These are phyloP conservation scores for Petrosia ficiformis DNA, from an alignment of 37 sponge, comb jelly and placozoan genomes.

Conservation along the genomic window DNA sequence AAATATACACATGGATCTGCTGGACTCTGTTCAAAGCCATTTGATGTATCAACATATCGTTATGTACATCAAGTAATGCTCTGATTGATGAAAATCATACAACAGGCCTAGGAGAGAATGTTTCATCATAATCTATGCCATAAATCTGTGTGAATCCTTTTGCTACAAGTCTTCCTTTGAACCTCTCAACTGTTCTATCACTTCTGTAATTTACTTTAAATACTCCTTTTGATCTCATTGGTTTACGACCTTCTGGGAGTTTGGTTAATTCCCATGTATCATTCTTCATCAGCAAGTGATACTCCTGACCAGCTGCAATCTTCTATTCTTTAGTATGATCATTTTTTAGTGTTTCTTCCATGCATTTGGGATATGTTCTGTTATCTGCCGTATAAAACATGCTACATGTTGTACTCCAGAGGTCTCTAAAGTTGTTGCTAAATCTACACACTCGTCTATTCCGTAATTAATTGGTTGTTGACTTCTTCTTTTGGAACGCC, in stretches of 20 bases:
- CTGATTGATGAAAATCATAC: slow-evolving; percentile 1
- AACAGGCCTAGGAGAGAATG: slow-evolving; percentile 16
- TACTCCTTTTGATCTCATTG: not conserved
- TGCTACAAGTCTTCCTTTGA: slow-evolving; percentile 15
- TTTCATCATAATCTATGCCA: slow-evolving; percentile 17
- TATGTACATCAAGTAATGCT: slow-evolving; percentile 8
- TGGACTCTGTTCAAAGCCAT: slow-evolving; percentile 2
- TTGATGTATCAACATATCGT: slow-evolving; percentile 2
- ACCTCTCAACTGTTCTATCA: not conserved
- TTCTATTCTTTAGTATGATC: not conserved
- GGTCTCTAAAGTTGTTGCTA: not conserved
- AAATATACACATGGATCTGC: slow-evolving; percentile 51
- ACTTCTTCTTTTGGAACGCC: slow-evolving; percentile 13
- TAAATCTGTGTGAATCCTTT: slow-evolving; percentile 13
- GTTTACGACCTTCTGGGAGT: not conserved
- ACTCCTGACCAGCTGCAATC: not conserved
- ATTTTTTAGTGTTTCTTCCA: not conserved
- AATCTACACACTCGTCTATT: slow-evolving; percentile 45
- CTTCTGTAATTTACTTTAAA: slow-evolving; percentile 2
- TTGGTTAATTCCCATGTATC: slow-evolving; percentile 1
- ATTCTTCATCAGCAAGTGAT: not conserved
- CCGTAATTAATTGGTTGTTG: slow-evolving; percentile 32
- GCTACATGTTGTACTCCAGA: no score
- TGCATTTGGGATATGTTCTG: not conserved
- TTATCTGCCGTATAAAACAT: not conserved